Evolutionary conservation across 1,140 invertebrate genomes (phyloP).

Genomic region (Panagrolaimus sp.): DNA sequence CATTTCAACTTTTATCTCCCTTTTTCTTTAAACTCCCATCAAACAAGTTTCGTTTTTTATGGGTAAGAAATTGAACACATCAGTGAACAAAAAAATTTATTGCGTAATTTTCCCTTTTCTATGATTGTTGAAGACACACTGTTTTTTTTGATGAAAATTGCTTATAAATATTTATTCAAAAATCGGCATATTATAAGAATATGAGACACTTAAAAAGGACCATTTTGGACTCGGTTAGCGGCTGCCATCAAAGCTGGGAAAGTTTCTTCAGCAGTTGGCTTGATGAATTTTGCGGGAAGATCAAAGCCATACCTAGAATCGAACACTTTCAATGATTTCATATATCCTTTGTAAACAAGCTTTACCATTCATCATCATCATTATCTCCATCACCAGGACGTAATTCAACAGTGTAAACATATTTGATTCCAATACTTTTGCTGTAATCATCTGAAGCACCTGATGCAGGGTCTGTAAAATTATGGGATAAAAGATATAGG

Average conservation of each 20-base stretch:
- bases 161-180: too few relatives aligned
- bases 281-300: slow-evolving; percentile 12
- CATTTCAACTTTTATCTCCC: too few relatives aligned
- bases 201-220: background rate
- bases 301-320: slow-evolving; percentile 31
- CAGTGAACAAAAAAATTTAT: too few relatives aligned
- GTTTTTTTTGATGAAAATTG: too few relatives aligned
- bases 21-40: too few relatives aligned
- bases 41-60: too few relatives aligned
- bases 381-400: slow-evolving; percentile 4
- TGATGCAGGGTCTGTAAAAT: slow-evolving; percentile 44
- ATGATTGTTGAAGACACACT: too few relatives aligned
- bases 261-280: slow-evolving; percentile 13
- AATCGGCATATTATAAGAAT: too few relatives aligned
- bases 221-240: slow-evolving; percentile 5
- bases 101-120: too few relatives aligned
- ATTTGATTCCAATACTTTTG: slow-evolving; percentile 59
- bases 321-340: slow-evolving; percentile 36
- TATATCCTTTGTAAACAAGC: too few relatives aligned
- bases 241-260: background rate
- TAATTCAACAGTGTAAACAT: slow-evolving; percentile 60
- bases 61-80: too few relatives aligned
- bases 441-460: slow-evolving; percentile 57
- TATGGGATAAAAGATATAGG: slow-evolving; percentile 3
- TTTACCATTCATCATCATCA: background rate